A percentile compares a stretch with the other conserved stretches of the same genome.
Conservation (phyloP, 1,140 invertebrate genomes). For the Drosophila repleta region DNA sequence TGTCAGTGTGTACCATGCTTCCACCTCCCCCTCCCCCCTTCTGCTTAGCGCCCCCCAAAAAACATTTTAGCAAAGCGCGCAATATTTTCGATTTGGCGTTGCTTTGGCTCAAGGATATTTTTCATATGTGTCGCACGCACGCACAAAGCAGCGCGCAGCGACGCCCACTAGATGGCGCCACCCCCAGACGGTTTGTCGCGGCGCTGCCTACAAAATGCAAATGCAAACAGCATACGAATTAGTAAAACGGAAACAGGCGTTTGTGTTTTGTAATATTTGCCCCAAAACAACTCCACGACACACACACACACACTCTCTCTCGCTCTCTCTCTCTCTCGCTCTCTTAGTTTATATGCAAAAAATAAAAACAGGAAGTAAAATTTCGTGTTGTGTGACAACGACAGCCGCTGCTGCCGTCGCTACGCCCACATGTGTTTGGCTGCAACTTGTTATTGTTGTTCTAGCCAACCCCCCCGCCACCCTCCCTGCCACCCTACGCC, state of each 20-base stretch:
- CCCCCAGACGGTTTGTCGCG: background rate
- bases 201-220: constrained; percentile 74
- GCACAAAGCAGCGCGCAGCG: constrained; percentile 43
- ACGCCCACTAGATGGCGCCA: constrained; percentile 13
- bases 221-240: constrained; percentile 82
- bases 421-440: constrained; percentile 2
- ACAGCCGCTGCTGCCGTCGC: constrained; percentile 9
- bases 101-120: constrained; percentile 71
- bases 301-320: constrained; percentile 2
- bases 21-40: background rate
- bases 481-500: background rate
- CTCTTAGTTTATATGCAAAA: constrained; percentile 34
- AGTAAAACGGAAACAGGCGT: constrained; percentile 81
- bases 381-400: constrained; percentile 51
- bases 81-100: constrained; percentile 76
- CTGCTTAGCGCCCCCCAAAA: background rate
- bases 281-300: constrained; percentile 57
- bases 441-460: constrained; percentile 17
- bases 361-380: constrained; percentile 55
- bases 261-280: constrained; percentile 82
- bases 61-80: constrained; percentile 46
- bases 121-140: constrained; percentile 75
- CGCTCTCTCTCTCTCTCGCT: background rate
- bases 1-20: background rate
- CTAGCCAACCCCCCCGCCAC: too few species aligned